These are phyloP conservation scores for Drosophila greeni DNA, from an alignment of 2,888 invertebrate species.

Conservation along the genomic window DNA sequence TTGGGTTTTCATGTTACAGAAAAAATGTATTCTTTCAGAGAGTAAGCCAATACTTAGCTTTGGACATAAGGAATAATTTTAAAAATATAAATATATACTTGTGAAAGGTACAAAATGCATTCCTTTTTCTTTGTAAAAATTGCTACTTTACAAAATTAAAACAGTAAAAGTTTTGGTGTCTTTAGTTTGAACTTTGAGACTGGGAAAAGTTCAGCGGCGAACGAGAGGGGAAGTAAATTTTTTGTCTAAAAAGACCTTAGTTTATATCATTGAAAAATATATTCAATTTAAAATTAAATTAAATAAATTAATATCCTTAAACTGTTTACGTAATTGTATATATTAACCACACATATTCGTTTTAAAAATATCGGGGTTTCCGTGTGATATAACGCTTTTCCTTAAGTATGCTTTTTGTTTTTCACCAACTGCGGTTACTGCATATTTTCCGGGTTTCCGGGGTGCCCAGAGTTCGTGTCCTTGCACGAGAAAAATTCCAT, in stretches of 20 bases:
- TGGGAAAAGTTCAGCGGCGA: too few relatives aligned
- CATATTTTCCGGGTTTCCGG: background rate
- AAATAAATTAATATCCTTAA: too few relatives aligned
- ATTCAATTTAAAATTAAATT: too few relatives aligned
- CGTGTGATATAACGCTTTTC: background rate
- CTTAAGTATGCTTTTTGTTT: background rate
- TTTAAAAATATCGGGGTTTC: background rate
- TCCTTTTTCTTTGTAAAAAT: too few relatives aligned
- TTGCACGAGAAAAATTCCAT: conserved; percentile 42
- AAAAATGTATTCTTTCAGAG: conserved; percentile 40
- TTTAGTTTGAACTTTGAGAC: too few relatives aligned
- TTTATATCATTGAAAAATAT: too few relatives aligned
- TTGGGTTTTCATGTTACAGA: conserved; percentile 19
- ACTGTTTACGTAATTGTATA: background rate
- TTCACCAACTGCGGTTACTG: conserved; percentile 7
- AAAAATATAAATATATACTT: background rate
- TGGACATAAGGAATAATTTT: background rate
- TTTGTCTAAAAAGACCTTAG: too few relatives aligned
- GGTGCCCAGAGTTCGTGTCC: background rate
- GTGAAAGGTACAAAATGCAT: too few relatives aligned
- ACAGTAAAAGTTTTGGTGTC: too few relatives aligned
- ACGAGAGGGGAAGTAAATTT: too few relatives aligned
- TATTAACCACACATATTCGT: background rate
- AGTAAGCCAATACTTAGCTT: background rate
- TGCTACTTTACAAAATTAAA: too few relatives aligned